Evolutionary conservation across 2,888 invertebrate genomes (phyloP), one percentile per base, ranked within the genome.

Genomic region (Tipula vernalis): DNA sequence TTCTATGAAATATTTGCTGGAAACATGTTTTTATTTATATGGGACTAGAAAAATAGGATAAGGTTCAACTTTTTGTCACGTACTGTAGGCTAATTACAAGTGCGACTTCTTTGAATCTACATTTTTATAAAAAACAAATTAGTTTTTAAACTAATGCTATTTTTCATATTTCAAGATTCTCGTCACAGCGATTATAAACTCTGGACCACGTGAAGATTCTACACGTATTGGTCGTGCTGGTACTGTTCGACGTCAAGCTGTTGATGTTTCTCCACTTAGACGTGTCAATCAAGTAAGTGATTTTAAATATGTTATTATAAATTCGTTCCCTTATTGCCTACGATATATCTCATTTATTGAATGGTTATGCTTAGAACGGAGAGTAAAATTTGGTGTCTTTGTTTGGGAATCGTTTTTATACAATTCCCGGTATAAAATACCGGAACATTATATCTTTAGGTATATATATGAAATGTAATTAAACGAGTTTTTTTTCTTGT

Each of bases 211-310:
- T 91, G 99, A 99, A 95, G 99, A 99, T 92, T 99, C 99, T 0
- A 99, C 99, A 87, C 97, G 99, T 94, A 99, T 99, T 90, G 99
- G 99, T 92, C 97, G 99, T 90, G 99, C 99, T 88, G 99, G 99
- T 94, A 99, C 99, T 1, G 99, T 99, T n/a, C 95, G 99, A 91
- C 95, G 99, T 92, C 99, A 99, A 91, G 99, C 99, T 89, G 99
- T 99, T 89, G 99, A 99, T 91, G 99, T 99, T 87, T 99, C 99
- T 12, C 99, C 99, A 13, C 94, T 99, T 89, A 95, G 99, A 89
- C 95, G 99, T 91, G 99, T 99, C 18, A 99, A 99, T 94, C 99
- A 99, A 90, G 91, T 91, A 89, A 89, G 89, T 85, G n/a, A 8
- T 10, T 28, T 28, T 28, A 28, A 28, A 28, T 2, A 0, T 28